A percentile compares a stretch with the other conserved stretches of the same genome.
Evolutionary conservation across 2,797 vertebrate genomes (phyloP).

Genomic region (Myotis planiceps): DNA sequence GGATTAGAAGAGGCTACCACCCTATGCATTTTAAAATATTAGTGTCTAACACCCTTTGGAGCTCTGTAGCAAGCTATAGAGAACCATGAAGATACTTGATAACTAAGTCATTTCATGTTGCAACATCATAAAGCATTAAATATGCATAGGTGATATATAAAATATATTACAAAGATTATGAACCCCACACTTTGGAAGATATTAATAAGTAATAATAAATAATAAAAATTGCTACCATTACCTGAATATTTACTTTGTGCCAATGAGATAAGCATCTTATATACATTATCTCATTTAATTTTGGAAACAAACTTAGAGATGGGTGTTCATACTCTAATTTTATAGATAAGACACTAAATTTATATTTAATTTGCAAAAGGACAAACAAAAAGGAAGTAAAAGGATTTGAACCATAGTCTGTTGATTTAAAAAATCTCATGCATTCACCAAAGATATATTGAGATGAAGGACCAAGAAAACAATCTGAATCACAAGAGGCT

Average conservation of each 20-base stretch:
- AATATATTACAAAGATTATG: neutral
- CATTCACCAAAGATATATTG: neutral
- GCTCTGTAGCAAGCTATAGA: neutral
- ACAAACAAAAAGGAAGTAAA: neutral
- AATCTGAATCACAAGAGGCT: neutral
- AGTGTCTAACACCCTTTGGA: neutral
- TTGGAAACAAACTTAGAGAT: neutral
- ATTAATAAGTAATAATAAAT: neutral
- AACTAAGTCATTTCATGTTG: neutral
- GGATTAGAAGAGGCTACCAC: neutral
- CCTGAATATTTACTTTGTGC: neutral
- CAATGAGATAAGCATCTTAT: neutral
- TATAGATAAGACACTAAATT: neutral
- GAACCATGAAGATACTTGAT: neutral
- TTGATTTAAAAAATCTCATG: conserved; percentile 13
- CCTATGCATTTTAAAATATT: neutral
- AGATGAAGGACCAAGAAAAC: neutral
- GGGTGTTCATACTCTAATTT: neutral
- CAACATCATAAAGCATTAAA: neutral
- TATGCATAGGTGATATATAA: neutral
- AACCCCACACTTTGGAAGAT: neutral
- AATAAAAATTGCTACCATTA: neutral
- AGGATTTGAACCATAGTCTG: neutral
- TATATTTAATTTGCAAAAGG: neutral
- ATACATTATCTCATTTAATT: neutral